Percentiles rank a stretch among this genome's conserved stretches.
Evolutionary conservation across 2,113 vertebrate species (phyloP).

Genomic region (Neodontobutis hainanensis): DNA sequence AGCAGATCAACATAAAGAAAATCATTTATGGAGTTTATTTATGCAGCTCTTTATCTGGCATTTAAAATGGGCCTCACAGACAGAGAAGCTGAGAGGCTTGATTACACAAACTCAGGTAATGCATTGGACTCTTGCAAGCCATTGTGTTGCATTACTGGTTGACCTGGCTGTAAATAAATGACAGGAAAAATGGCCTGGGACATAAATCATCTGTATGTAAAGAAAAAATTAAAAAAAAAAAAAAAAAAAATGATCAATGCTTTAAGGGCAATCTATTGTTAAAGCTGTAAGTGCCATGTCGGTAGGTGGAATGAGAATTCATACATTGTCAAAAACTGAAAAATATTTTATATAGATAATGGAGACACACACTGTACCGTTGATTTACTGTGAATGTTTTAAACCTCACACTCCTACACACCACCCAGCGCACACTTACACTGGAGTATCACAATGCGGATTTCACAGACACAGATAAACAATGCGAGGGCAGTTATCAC

Average conservation of each 20-base stretch:
- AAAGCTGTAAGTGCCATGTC: too few relatives aligned
- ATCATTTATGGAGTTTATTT: slow-evolving; percentile 7
- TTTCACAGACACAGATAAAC: slow-evolving; percentile 75
- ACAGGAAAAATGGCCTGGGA: slow-evolving; percentile 19
- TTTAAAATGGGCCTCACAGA: slow-evolving; percentile 11
- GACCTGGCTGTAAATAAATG: slow-evolving; percentile 46
- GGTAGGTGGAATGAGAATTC: too few relatives aligned
- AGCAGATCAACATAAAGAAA: slow-evolving; percentile 10
- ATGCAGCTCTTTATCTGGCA: slow-evolving; percentile 29
- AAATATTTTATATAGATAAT: slow-evolving; percentile 4
- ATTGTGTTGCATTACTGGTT: slow-evolving; percentile 30
- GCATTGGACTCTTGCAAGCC: slow-evolving; percentile 36
- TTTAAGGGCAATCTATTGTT: too few relatives aligned
- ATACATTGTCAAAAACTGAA: background rate
- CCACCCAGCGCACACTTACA: slow-evolving; percentile 49
- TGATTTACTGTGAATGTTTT: slow-evolving; percentile 48
- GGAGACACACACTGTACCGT: slow-evolving; percentile 13
- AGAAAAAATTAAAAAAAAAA: too few relatives aligned
- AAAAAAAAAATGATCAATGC: background rate
- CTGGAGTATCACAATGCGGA: slow-evolving; percentile 86
- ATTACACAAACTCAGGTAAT: slow-evolving; percentile 28
- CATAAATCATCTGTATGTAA: slow-evolving; percentile 7
- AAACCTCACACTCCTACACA: slow-evolving; percentile 35
- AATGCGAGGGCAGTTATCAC: slow-evolving; percentile 72
- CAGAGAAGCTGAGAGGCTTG: slow-evolving; percentile 20